A percentile compares a stretch with the other conserved stretches of the same genome.
These are phyloP conservation scores for Pluvianellus socialis DNA, from an alignment of 2,113 vertebrate species.

Conservation along the genomic window DNA sequence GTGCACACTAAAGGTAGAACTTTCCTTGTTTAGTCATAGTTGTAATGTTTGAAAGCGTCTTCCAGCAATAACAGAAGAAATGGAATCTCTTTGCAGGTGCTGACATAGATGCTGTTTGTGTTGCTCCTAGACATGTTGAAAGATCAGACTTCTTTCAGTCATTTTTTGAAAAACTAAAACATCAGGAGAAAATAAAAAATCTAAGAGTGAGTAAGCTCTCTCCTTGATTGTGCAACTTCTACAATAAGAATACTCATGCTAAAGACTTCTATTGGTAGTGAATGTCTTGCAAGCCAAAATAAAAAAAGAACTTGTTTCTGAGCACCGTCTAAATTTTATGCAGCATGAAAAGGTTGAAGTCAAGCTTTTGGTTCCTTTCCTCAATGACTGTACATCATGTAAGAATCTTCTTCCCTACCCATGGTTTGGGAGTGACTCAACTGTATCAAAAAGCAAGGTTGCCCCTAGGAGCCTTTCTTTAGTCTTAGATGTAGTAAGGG, in stretches of 20 bases:
- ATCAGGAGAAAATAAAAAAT: conserved; percentile 90
- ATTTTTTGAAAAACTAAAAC: conserved; percentile 95
- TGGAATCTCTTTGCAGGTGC: conserved; percentile 81
- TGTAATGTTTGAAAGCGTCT: not conserved
- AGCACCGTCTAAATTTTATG: not conserved
- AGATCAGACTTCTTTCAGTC: conserved; percentile 95
- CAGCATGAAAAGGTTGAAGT: not conserved
- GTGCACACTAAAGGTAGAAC: conserved; percentile 97
- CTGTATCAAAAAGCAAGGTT: not conserved
- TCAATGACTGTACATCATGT: fast-evolving
- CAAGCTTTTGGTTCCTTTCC: not conserved
- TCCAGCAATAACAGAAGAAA: not conserved
- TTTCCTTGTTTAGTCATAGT: not conserved
- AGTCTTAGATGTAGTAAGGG: not conserved
- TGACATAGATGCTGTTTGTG: conserved; percentile 96
- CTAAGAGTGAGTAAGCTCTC: conserved; percentile 86
- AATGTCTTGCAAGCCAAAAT: not conserved
- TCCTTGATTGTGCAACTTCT: not conserved
- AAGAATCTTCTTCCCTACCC: not conserved
- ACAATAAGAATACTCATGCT: not conserved
- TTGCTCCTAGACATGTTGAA: conserved; percentile 93
- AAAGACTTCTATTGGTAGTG: not conserved
- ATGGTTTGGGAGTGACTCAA: not conserved
- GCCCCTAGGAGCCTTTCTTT: not conserved
- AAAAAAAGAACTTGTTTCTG: not conserved